Conservation (phyloP, 2,797 vertebrate genomes). For the Petrocephalus sullivani region DNA sequence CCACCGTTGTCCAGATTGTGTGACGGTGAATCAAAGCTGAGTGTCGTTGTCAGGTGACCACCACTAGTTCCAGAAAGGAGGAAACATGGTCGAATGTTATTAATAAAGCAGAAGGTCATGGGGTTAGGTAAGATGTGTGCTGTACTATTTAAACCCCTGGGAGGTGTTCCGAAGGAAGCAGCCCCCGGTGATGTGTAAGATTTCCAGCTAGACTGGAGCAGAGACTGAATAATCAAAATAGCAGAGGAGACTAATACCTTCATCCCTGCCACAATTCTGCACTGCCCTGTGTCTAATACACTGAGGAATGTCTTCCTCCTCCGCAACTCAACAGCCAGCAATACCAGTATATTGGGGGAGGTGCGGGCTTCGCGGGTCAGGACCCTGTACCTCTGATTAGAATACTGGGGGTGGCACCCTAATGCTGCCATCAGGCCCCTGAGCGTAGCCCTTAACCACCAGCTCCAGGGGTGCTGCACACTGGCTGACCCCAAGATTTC, state of each 20-base stretch:
- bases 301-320: conserved; percentile 24
- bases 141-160: neutral
- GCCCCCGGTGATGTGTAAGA: neutral
- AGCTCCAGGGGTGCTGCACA: neutral
- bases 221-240: neutral
- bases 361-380: neutral
- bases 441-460: neutral
- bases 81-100: conserved; percentile 23
- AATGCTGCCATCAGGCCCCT: neutral
- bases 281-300: conserved; percentile 10
- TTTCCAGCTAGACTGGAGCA: neutral
- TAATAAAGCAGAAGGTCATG: conserved; percentile 12
- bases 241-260: neutral
- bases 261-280: conserved; percentile 12
- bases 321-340: neutral
- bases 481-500: neutral
- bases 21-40: neutral
- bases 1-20: conserved; percentile 34
- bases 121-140: neutral
- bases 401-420: neutral
- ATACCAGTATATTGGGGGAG: neutral
- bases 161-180: neutral
- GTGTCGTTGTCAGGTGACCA: conserved; percentile 49
- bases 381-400: neutral
- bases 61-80: conserved; percentile 48